phyloP scores from a whole-genome alignment of 2,797 vertebrate genomes.

The Clarias pachynema region DNA sequence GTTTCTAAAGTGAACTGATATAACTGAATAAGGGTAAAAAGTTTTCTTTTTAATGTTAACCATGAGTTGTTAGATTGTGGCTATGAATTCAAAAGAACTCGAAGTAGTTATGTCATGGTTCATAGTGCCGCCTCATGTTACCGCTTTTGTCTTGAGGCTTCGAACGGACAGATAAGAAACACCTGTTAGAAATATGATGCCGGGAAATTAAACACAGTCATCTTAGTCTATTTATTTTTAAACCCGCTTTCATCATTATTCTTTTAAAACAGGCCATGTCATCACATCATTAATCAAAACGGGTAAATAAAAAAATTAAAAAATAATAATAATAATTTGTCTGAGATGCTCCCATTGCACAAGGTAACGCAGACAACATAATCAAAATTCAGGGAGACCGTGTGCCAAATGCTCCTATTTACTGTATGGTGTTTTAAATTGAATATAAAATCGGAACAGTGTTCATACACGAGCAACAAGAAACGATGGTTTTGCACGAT shows the following conservation, averaged over 20 bases:
- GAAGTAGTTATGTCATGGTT: no score
- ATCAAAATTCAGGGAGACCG: not conserved
- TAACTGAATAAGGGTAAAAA: not conserved
- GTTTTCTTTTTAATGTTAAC: not conserved
- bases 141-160: not conserved
- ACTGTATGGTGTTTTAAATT: not conserved
- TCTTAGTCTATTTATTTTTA: not conserved
- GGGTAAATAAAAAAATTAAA: not conserved
- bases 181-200: not conserved
- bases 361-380: not conserved
- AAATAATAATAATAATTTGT: not conserved
- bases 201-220: not conserved
- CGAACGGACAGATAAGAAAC: not conserved
- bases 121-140: not conserved
- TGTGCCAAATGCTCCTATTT: not conserved
- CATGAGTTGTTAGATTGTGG: not conserved
- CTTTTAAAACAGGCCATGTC: not conserved
- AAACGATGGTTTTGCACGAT: not conserved
- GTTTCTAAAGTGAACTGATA: not conserved
- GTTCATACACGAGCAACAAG: not conserved
- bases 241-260: not conserved
- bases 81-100: not conserved
- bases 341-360: not conserved
- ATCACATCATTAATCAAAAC: not conserved
- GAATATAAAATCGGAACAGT: not conserved